These are phyloP conservation scores for Podarcis lilfordi DNA, from an alignment of 2,797 vertebrate genomes.

Conservation along the genomic window DNA sequence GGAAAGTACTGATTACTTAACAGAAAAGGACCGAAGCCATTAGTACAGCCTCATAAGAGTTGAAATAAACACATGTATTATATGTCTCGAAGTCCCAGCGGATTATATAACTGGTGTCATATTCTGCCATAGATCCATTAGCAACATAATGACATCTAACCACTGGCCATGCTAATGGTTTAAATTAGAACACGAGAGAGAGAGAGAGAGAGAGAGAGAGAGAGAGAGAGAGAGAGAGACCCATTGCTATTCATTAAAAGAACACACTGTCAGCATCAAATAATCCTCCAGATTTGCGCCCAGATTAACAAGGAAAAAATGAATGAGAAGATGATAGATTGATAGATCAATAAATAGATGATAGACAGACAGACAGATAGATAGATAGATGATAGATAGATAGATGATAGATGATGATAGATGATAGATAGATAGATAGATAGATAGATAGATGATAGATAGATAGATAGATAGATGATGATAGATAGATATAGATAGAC, in stretches of 20 bases:
- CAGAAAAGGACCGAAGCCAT: slow-evolving; percentile 82
- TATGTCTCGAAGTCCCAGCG: slow-evolving; percentile 73
- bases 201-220: neutral
- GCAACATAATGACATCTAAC: slow-evolving; percentile 78
- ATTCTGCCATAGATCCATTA: slow-evolving; percentile 82
- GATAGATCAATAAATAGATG: too few relatives aligned
- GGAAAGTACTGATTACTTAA: slow-evolving; percentile 75
- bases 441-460: too few relatives aligned
- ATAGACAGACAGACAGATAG: too few relatives aligned
- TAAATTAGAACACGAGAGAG: slow-evolving; percentile 70
- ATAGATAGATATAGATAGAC: too few relatives aligned
- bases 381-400: too few relatives aligned
- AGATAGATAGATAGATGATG: too few relatives aligned
- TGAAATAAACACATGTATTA: slow-evolving; percentile 81
- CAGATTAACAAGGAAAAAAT: slow-evolving; percentile 8
- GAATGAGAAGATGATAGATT: neutral
- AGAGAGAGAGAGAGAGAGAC: neutral
- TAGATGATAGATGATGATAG: too few relatives aligned
- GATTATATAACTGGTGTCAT: slow-evolving; percentile 80
- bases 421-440: too few relatives aligned
- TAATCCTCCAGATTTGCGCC: neutral
- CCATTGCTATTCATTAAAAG: slow-evolving; percentile 46
- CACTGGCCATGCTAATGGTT: slow-evolving; percentile 77
- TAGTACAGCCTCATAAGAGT: slow-evolving; percentile 79
- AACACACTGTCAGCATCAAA: slow-evolving; percentile 43